Evolutionary conservation across 2,888 invertebrate species (phyloP).

Genomic region (Macrophya alboannulata): DNA sequence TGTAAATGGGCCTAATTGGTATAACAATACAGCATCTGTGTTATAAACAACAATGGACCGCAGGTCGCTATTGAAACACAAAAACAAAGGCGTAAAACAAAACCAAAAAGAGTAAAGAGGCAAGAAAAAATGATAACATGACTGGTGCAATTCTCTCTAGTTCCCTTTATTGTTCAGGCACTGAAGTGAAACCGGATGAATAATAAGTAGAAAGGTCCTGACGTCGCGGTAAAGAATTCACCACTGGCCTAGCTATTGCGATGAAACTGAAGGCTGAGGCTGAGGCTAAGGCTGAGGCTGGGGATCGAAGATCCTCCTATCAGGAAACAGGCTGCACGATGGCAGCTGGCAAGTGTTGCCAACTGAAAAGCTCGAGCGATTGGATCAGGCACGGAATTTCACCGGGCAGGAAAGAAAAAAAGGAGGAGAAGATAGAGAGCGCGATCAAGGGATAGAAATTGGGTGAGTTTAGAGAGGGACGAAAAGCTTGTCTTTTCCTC

Average conservation of each 20-base stretch:
- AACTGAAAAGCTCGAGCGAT: conserved; percentile 36
- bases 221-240: not conserved
- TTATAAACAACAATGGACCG: not conserved
- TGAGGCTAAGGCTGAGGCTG: not conserved
- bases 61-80: not conserved
- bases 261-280: not conserved
- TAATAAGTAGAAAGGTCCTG: conserved; percentile 27
- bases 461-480: not conserved
- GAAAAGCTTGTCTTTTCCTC: conserved; percentile 15
- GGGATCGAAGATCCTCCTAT: conserved; percentile 40
- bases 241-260: not conserved
- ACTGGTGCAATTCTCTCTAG: conserved; percentile 15
- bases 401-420: not conserved
- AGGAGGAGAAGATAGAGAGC: not conserved
- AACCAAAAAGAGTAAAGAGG: not conserved
- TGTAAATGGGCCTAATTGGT: not conserved
- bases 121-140: not conserved
- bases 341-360: conserved; percentile 41
- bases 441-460: not conserved
- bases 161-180: conserved; percentile 13
- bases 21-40: not conserved
- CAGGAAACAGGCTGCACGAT: conserved; percentile 32
- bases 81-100: not conserved
- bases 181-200: conserved; percentile 19
- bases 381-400: conserved; percentile 20